These are phyloP conservation scores for Deroptyus accipitrinus DNA, from an alignment of 2,113 vertebrate genomes.

Conservation along the genomic window DNA sequence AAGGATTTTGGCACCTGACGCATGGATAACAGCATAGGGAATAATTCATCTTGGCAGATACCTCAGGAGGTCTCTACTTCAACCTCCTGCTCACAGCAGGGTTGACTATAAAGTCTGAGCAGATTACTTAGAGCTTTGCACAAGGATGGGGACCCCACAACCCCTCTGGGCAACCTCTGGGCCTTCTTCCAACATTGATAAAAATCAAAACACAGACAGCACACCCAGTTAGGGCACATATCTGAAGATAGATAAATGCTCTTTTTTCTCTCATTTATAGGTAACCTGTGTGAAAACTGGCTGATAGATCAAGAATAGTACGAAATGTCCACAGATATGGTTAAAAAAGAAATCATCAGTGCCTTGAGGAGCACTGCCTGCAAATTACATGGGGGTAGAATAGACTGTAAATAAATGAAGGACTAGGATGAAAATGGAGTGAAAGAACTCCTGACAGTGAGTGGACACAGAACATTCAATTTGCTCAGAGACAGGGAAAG, in stretches of 20 bases:
- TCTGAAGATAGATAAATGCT: background rate
- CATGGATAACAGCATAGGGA: background rate
- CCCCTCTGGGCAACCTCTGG: background rate
- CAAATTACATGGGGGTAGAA: background rate
- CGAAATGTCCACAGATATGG: background rate
- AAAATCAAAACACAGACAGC: background rate
- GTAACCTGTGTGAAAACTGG: background rate
- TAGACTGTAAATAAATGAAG: background rate
- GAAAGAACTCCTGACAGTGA: background rate
- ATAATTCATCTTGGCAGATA: background rate
- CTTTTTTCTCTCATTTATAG: background rate
- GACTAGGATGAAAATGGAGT: background rate
- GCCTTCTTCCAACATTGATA: background rate
- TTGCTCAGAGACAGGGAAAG: background rate
- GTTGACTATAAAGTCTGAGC: background rate
- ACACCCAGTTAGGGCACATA: rapidly evolving
- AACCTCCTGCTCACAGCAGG: background rate
- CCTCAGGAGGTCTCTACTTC: background rate
- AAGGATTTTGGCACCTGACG: background rate
- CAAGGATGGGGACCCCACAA: background rate
- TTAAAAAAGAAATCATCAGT: background rate
- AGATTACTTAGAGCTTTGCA: background rate
- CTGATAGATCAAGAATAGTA: background rate
- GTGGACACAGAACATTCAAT: background rate
- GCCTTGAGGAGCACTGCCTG: background rate